phyloP scores from a whole-genome alignment of 35 echinoderm and acorn worm genomes.

The Anneissia japonica region DNA sequence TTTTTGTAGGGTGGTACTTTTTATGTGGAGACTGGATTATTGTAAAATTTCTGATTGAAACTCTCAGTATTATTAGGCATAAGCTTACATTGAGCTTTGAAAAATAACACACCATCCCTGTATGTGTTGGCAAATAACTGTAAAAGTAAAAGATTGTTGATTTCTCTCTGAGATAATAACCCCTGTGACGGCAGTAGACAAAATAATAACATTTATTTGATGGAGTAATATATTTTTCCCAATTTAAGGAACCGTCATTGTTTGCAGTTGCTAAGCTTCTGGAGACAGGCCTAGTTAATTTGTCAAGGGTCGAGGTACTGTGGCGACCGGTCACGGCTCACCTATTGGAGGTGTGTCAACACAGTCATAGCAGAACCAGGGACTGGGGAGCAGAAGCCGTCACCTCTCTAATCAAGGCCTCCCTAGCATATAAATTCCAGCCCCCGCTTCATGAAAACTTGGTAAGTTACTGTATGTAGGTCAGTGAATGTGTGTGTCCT shows the following conservation, averaged over 20 bases:
- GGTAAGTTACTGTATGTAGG: constrained; percentile 34
- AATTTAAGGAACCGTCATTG: constrained; percentile 78
- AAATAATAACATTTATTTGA: too few relatives aligned
- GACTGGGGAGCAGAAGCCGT: constrained; percentile 89
- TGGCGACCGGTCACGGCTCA: constrained; percentile 91
- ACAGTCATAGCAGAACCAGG: constrained; percentile 58
- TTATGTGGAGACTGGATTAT: too few relatives aligned
- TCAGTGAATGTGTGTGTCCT: too few relatives aligned
- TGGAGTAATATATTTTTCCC: neutral
- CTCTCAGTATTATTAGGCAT: too few relatives aligned
- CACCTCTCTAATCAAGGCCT: constrained; percentile 64
- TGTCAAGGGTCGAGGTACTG: constrained; percentile 80
- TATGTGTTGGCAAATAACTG: too few relatives aligned
- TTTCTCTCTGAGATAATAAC: too few relatives aligned
- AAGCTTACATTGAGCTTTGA: too few relatives aligned
- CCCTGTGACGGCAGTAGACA: neutral
- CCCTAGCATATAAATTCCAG: constrained; percentile 67
- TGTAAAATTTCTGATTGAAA: too few relatives aligned
- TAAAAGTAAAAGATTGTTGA: too few relatives aligned
- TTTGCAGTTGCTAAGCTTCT: constrained; percentile 94
- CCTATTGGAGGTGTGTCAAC: constrained; percentile 80
- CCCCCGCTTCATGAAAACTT: constrained; percentile 90
- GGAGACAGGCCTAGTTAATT: constrained; percentile 87
- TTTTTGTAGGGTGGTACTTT: too few relatives aligned
- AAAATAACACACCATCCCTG: too few relatives aligned